A percentile compares a stretch with the other conserved stretches of the same genome.
Conservation (phyloP, 2,797 vertebrate species). For the Diceros bicornis region DNA sequence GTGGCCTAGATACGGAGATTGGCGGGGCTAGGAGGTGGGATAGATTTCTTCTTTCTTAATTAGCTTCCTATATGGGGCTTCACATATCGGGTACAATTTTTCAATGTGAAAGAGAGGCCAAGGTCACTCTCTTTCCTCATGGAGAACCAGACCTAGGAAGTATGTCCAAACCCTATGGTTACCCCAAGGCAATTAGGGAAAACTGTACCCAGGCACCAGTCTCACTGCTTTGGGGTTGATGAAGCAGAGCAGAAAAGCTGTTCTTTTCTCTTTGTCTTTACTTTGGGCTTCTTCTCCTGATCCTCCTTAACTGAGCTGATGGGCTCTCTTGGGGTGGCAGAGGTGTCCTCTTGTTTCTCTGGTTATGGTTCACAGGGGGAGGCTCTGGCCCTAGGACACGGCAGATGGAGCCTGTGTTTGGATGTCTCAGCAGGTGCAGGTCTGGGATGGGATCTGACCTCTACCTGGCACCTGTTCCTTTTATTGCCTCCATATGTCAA, state of each 20-base stretch:
- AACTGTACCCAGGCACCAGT: neutral
- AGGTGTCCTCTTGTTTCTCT: neutral
- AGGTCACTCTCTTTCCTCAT: neutral
- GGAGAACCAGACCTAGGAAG: neutral
- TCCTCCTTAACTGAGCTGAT: neutral
- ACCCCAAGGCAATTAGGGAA: neutral
- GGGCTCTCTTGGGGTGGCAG: neutral
- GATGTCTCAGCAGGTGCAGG: neutral
- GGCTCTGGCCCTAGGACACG: neutral
- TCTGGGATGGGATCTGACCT: slow-evolving; percentile 29
- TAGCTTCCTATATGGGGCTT: neutral
- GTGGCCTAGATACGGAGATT: neutral
- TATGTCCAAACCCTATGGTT: neutral
- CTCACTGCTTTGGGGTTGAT: neutral
- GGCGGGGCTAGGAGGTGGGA: accelerated
- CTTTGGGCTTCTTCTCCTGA: neutral
- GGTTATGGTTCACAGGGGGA: neutral
- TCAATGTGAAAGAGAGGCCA: neutral
- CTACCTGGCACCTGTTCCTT: slow-evolving; percentile 8
- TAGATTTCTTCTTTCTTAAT: neutral
- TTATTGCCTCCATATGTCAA: slow-evolving; percentile 52
- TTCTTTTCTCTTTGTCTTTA: neutral
- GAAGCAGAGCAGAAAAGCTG: neutral
- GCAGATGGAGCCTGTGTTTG: slow-evolving; percentile 63
- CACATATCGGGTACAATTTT: neutral